phyloP scores from a whole-genome alignment of 2,797 vertebrate genomes.

The Orientallactaga sibirica region DNA sequence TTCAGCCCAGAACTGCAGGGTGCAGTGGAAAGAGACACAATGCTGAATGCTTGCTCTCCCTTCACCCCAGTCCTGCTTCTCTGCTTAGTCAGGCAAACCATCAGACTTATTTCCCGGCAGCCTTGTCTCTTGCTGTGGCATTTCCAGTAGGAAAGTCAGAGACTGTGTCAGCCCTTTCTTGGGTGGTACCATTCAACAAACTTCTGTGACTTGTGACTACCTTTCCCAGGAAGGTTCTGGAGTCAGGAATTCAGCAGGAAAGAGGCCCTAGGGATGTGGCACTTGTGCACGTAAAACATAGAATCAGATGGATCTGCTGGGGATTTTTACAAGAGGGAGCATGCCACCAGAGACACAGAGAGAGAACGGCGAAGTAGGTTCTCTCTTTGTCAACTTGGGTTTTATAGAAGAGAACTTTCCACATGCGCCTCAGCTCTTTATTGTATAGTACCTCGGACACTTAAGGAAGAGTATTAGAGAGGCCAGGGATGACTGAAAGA shows the following conservation, averaged over 20 bases:
- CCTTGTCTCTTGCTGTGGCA: conserved; percentile 40
- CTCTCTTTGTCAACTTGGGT: background rate
- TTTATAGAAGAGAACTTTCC: conserved; percentile 40
- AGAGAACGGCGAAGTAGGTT: background rate
- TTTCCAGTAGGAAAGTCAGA: background rate
- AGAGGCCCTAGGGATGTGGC: background rate
- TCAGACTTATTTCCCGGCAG: conserved; percentile 63
- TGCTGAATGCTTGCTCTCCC: background rate
- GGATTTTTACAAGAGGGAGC: background rate
- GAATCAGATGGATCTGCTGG: background rate
- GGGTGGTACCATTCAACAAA: background rate
- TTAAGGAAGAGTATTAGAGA: background rate
- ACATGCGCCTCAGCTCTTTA: conserved; percentile 1
- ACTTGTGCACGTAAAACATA: background rate
- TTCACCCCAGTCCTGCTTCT: background rate
- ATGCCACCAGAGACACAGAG: background rate
- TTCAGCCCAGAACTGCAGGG: background rate
- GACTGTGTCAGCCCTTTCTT: background rate
- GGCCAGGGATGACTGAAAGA: background rate
- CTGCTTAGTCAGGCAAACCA: conserved; percentile 52
- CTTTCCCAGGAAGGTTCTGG: conserved; percentile 41
- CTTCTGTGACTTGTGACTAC: background rate
- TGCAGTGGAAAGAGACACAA: conserved; percentile 39
- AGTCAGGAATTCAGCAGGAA: conserved; percentile 35
- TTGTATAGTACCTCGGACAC: background rate